Evolutionary conservation across 1,140 invertebrate species (phyloP), one percentile per base, ranked within the genome.

Genomic region (Heliconius hewitsoni): DNA sequence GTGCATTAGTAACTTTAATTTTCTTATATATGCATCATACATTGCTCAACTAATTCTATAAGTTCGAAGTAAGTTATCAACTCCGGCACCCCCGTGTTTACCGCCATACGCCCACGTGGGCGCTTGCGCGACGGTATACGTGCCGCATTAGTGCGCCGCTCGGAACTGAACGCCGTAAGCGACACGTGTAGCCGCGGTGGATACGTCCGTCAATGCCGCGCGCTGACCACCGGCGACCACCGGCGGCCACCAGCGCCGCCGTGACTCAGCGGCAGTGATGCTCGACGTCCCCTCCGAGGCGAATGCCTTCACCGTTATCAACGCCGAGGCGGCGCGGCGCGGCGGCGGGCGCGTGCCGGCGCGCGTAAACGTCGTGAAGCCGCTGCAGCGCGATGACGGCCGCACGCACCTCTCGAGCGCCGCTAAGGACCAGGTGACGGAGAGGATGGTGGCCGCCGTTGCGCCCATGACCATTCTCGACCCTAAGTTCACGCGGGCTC

Each of bases 401-500:
- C 55, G 82, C 80, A 50, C 71, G 23, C 71, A 82, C 83, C 73
- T 50, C 34, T 78, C 79, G 71, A 77, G 79, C 77, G 78, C 81
- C 79, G 71, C 76, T 83, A 74, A 55, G 16, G 78, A 80, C 3
- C 81, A 78, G 81, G 23, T 74, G 80, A 78, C 76, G 46, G 81
- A 80, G 18, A 80, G 55, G 27, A 80, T 77, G 74, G 82, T 82
- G 84, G 84, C 84, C 84, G 84, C 84, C 81, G 83, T 77, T 84
- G 79, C 84, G 42, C 83, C 87, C 30, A 83, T 87, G 77, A 88
- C 89, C n/a, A 91, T 93, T 39, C 86, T 94, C 60, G 92, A 94
- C 80, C 90, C 92, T 39, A 95, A 96, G 75, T 97, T 97, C 89
- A 96, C 96, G 37, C 95, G 96, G 80, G 95, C 95, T 9, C 91